Conservation (phyloP, 2,888 invertebrate genomes). For the Diarsia mendica region DNA sequence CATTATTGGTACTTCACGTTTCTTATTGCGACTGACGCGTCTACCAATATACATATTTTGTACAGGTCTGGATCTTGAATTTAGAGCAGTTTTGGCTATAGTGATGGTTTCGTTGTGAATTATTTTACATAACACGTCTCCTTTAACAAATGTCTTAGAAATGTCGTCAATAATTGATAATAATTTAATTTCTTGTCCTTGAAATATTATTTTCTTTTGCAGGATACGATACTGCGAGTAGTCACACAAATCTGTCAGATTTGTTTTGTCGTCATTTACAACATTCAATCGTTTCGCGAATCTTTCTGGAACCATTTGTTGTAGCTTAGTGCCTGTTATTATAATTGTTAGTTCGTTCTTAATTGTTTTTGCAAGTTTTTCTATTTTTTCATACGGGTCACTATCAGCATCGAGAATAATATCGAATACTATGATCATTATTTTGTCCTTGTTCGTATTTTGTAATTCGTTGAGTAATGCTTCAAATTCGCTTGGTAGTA, state of each 20-base stretch:
- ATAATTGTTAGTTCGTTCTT: background rate
- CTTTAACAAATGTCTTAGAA: background rate
- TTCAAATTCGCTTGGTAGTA: background rate
- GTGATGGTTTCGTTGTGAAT: conserved; percentile 4
- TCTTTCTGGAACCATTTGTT: background rate
- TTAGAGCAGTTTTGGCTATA: background rate
- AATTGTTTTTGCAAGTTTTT: background rate
- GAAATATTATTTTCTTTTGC: conserved; percentile 15
- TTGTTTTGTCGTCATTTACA: background rate
- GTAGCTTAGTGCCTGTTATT: background rate
- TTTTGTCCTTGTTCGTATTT: background rate
- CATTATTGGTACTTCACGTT: conserved; percentile 8
- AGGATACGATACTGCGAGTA: conserved; percentile 5
- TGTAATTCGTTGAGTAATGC: conserved; percentile 8
- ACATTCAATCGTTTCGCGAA: background rate
- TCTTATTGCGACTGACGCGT: conserved; percentile 8
- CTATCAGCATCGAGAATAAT: background rate
- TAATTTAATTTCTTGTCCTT: conserved; percentile 16
- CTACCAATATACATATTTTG: conserved; percentile 9
- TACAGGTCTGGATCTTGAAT: too few species aligned
- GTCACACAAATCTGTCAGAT: background rate
- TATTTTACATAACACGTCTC: background rate
- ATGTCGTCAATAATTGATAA: background rate
- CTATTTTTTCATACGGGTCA: background rate
- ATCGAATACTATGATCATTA: background rate